Base-by-base conservation (phyloP, 2,113 vertebrate genomes). In the Athene cunicularia region DNA sequence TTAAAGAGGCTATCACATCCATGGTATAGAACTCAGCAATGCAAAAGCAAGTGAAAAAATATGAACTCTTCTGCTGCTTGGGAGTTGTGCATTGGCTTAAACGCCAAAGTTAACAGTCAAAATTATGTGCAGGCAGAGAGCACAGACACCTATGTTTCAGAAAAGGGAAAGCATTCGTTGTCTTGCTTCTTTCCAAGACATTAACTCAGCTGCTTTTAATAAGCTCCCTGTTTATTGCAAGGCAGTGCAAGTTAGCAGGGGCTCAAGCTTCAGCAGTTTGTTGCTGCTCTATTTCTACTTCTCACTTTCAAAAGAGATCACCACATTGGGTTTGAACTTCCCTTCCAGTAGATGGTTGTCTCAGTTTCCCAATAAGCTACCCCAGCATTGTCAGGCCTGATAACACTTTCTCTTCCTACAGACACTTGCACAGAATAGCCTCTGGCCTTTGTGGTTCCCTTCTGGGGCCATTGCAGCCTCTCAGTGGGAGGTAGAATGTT, bases 391-490 rank as follows among this genome's bases (percentile, higher is more conserved):
- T 30, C 27, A 50, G 45, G 35, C 75, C n/a, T 33, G 64, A 32
- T 60, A 86, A 62, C 49, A 70, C 80, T 96, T 95, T 96, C 93
- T 95, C 86, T 96, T 97, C 95, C 95, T 93, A 50, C 95, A 93
- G 84, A 11, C 60, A 58, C 49, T 79, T 85, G 39, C 2, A 10
- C 24, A 82, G 80, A 93, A 88, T 72, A 87, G n/a, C 70, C 63
- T 75, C 53, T 71, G 79, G 14, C 27, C 22, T 80, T 82, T 76
- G 43, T 0, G 2, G 73, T 93, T 95, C 89, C 49, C 28, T 72
- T 75, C 47, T 85, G 60, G 49, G 76, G 24, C 19, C 2, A 0
- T 56, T 1, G 11, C 64, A 63, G 21, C 32, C 19, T 79, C 39
- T 35, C 20, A 6, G 35, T 32, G 18, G n/a, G 7, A 79, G 23